Base-by-base conservation (phyloP, 1,140 invertebrate species). In the Trigoniulus corallinus region DNA sequence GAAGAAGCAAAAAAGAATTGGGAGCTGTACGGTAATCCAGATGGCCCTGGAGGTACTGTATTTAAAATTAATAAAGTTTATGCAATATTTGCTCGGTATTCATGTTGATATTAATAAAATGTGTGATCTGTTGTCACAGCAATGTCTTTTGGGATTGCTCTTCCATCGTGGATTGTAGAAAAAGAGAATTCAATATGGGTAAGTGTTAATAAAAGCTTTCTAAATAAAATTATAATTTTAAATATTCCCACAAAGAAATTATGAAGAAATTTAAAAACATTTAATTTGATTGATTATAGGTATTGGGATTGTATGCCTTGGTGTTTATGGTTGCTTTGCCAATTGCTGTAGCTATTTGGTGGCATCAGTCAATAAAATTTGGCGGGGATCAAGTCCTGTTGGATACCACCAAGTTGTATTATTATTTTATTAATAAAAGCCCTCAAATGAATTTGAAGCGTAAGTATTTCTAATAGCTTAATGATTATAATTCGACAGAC, bases 91-190 rank as follows among this genome's bases (percentile, higher is more conserved):
- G 15, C 7, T 7, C 15, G 15, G 15, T 34, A 34, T 34, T 34
- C 15, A n/a, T n/a, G n/a, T 39, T 39, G 34, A n/a, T 39, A 39
- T 12, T 10, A 10, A 44, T 44, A 13, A 13, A 10, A 24, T 20
- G 10, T 0, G 10, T 47, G 34, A 15, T 47, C 45, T 47, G 22
- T 57, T 54, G 50, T 52, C 52, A 65, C 53, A 72, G 92, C 91
- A 21, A 97, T 93, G 78, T 91, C 87, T 59, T 98, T 98, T 77
- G 95, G 96, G 55, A 99, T 99, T 66, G 96, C 95, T 40, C 69
- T 99, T 41, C 96, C 96, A 20, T 97, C 94, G 48, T 99, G 95
- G 95, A 97, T 99, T 67, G 91, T 99, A n/a, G 93, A 98, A 64
- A 94, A 96, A 66, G 88, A 98, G 70, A 98, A 99, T 67, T 96